Percentiles rank a stretch among this genome's conserved stretches.
Evolutionary conservation across 2,888 invertebrate genomes (phyloP).

Genomic region (Abrostola tripartita): DNA sequence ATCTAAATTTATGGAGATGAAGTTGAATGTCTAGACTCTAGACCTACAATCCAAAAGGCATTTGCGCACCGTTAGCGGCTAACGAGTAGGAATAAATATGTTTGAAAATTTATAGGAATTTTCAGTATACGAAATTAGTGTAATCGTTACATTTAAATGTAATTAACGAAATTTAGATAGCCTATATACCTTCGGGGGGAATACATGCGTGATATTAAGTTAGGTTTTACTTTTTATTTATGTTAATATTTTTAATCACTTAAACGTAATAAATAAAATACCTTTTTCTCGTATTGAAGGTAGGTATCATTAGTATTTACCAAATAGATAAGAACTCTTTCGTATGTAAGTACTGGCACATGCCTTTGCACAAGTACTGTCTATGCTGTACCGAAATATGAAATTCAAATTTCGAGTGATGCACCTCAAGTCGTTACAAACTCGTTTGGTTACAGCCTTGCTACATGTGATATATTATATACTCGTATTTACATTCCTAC

Average conservation of each 20-base stretch:
- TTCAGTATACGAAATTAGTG: no score
- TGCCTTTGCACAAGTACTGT: constrained; percentile 55
- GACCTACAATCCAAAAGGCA: constrained; percentile 9
- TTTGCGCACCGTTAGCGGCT: neutral
- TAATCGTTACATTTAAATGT: no score
- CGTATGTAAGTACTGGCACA: constrained; percentile 14
- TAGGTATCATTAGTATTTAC: constrained; percentile 17
- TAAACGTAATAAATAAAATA: no score
- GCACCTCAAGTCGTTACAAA: constrained; percentile 76
- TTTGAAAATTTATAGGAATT: no score
- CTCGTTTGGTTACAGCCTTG: constrained; percentile 70
- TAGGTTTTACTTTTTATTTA: no score
- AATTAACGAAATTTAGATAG: no score
- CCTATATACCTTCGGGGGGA: no score
- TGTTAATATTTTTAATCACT: no score
- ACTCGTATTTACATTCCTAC: constrained; percentile 44
- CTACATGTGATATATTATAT: constrained; percentile 49
- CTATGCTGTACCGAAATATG: constrained; percentile 65
- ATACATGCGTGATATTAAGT: no score
- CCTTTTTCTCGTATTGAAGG: no score
- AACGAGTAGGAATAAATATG: no score
- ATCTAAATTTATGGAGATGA: constrained; percentile 17
- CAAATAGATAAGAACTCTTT: constrained; percentile 33
- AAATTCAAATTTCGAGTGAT: constrained; percentile 72
- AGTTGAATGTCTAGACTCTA: constrained; percentile 16